These are phyloP conservation scores for zebrafish (Danio rerio) DNA, from an alignment of 2,113 vertebrate genomes.

Conservation along the genomic window GRCz12tu NC_133179.1:29496501-29497000, in stretches of 20 bases:
- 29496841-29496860: constrained; percentile 1
- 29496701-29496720: constrained; percentile 34
- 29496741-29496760: background rate
- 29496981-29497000: background rate
- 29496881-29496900: constrained; percentile 31
- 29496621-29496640: constrained; percentile 21
- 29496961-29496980: constrained; percentile 14
- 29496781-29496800: background rate
- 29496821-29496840: constrained; percentile 12
- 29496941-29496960: constrained; percentile 34
- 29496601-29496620: constrained; percentile 6
- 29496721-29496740: constrained; percentile 9
- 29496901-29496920: constrained; percentile 28
- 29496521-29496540: background rate
- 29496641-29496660: background rate
- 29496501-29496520: too few relatives aligned
- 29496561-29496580: too few relatives aligned
- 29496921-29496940: constrained; percentile 19
- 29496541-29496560: background rate
- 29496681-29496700: constrained; percentile 24
- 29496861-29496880: constrained; percentile 23
- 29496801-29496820: background rate
- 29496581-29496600: background rate
- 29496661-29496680: constrained; percentile 7
- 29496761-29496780: background rate